phyloP scores from a whole-genome alignment of 2,888 invertebrate genomes.

The Lagria hirta region DNA sequence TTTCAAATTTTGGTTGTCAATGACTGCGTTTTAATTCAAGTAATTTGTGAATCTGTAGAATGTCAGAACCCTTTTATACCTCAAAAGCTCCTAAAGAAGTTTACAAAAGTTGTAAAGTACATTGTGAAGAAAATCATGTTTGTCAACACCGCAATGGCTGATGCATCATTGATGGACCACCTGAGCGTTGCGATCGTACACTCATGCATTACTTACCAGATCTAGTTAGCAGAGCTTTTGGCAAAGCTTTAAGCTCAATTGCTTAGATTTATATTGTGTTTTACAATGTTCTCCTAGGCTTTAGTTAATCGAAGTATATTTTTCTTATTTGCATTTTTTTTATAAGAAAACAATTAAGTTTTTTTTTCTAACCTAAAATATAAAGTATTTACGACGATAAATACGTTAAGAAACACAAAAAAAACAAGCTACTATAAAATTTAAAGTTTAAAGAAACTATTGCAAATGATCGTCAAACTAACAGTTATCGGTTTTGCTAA shows the following conservation, averaged over 20 bases:
- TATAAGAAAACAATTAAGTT: conserved; percentile 1
- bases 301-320: conserved; percentile 1
- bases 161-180: conserved; percentile 53
- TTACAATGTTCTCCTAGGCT: conserved; percentile 25
- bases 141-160: conserved; percentile 42
- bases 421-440: too few species aligned
- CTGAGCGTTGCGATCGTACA: conserved; percentile 47
- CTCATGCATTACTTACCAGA: conserved; percentile 53
- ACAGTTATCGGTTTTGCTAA: conserved; percentile 15
- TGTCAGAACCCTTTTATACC: too few species aligned
- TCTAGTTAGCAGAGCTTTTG: conserved; percentile 48
- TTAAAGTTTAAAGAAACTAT: conserved; percentile 3
- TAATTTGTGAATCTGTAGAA: too few species aligned
- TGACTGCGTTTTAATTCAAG: too few species aligned
- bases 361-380: too few species aligned
- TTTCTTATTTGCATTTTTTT: not conserved
- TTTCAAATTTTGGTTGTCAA: too few species aligned
- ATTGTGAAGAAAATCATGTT: conserved; percentile 20
- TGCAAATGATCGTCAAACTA: too few species aligned
- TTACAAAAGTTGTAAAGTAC: too few species aligned
- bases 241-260: conserved; percentile 35
- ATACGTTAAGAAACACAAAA: too few species aligned
- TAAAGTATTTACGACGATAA: too few species aligned
- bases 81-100: too few species aligned
- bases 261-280: conserved; percentile 37